phyloP scores from a whole-genome alignment of 2,797 vertebrate species.

The Crax fasciolata region DNA sequence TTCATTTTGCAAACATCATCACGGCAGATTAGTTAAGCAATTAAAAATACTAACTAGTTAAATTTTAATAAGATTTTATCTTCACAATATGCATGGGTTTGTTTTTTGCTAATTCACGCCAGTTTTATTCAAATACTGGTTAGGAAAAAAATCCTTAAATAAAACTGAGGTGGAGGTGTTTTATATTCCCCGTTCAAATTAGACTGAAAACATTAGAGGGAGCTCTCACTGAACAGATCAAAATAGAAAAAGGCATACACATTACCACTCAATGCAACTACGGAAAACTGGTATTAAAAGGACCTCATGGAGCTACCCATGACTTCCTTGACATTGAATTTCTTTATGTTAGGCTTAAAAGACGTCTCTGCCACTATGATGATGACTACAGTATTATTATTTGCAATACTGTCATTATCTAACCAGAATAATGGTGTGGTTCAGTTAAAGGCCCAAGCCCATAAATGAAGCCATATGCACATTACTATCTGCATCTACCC shows the following conservation, averaged over 20 bases:
- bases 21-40: not conserved
- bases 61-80: not conserved
- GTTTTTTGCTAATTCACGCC: not conserved
- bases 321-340: not conserved
- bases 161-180: not conserved
- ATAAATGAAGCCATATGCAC: not conserved
- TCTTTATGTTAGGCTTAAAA: not conserved
- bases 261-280: accelerated
- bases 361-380: not conserved
- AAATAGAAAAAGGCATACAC: accelerated
- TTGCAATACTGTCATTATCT: not conserved
- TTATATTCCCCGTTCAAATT: too few species aligned
- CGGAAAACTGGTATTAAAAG: not conserved
- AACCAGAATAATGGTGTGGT: not conserved
- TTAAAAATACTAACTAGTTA: not conserved
- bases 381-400: not conserved
- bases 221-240: not conserved
- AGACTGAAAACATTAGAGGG: not conserved
- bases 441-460: accelerated
- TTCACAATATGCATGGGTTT: not conserved
- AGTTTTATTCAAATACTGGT: not conserved
- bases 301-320: not conserved
- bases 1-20: not conserved
- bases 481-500: accelerated
- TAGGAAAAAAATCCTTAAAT: not conserved